These are phyloP conservation scores for Acrocephalus scirpaceus DNA, from an alignment of 2,797 vertebrate genomes.

Conservation along the genomic window DNA sequence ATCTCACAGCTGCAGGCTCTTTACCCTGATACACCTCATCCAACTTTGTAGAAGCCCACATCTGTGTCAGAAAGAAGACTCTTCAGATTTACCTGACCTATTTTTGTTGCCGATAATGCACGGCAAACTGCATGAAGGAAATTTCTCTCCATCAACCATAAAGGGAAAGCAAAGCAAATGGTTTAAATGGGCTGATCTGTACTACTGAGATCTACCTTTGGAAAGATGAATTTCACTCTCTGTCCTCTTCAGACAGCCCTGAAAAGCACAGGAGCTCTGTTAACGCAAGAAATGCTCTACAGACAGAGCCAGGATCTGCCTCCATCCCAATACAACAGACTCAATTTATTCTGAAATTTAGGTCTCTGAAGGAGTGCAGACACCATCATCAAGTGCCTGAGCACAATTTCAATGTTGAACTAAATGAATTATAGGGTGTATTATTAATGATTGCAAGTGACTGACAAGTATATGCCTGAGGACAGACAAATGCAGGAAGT, in stretches of 20 bases:
- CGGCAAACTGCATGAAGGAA: neutral
- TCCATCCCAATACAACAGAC: neutral
- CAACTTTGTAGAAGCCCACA: neutral
- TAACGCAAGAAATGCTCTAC: neutral
- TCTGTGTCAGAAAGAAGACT: neutral
- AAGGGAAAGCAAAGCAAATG: neutral
- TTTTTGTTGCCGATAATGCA: neutral
- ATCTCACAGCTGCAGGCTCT: neutral
- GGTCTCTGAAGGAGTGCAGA: neutral
- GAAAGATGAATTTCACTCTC: neutral
- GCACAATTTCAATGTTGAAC: neutral
- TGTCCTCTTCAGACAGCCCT: neutral
- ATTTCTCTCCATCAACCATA: neutral
- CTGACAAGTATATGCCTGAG: neutral
- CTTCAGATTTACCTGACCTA: neutral
- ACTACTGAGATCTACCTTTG: neutral
- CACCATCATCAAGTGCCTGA: neutral
- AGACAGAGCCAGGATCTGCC: neutral
- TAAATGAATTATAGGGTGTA: slow-evolving; percentile 3
- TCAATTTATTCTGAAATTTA: neutral
- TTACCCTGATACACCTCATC: neutral
- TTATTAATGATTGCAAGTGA: slow-evolving; percentile 40
- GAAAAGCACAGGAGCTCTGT: neutral
- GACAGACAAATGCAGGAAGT: slow-evolving; percentile 50
- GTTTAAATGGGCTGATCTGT: neutral